Evolutionary conservation across 1,140 invertebrate species (phyloP), one percentile per base, ranked within the genome.

Genomic region (Chionoecetes opilio): DNA sequence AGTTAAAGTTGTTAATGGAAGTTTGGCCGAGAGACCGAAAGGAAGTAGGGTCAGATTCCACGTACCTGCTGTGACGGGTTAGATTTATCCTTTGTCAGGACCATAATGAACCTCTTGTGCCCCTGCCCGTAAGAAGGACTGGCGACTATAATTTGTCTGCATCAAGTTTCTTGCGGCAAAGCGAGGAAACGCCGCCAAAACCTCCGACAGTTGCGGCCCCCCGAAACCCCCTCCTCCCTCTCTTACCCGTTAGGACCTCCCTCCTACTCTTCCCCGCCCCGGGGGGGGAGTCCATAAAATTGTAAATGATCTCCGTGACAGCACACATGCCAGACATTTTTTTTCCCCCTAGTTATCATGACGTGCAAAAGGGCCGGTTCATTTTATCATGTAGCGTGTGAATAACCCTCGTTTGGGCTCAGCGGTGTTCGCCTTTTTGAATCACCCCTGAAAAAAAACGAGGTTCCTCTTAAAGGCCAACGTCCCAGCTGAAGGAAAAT

Each of bases 1-100:
- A 93, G 92, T 93, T 93, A 46, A 93, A 86, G 82, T 93, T 93
- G 92, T 93, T 93, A 87, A 93, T 93, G 92, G 92, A 93, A 93
- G 92, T 93, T 93, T 85, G 38, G 82, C 37, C 1, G 84, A 85
- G 63, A 87, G 82, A 53, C 86, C 37, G 32, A 86, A 53, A 86
- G 38, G 37, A 93, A 86, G 92, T 93, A 93, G 92, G 82, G 92
- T 46, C 34, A 29, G 75, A 34, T 91, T 91, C 86, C 37, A 29
- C 75, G 2, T 84, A 84, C 75, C 91, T 82, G 75, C 34, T 85
- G 75, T 32, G 75, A 85, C 75, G 34, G 75, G 38, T 38, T 86
- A 86, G 32, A 31, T 34, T 31, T 46, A 85, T 31, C 41, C 92
- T 53, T 93, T 87, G 38, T 85, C 75, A 35, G 82, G 91, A 8